Conservation (phyloP, 2,113 vertebrate genomes). For the Hyaena hyaena region DNA sequence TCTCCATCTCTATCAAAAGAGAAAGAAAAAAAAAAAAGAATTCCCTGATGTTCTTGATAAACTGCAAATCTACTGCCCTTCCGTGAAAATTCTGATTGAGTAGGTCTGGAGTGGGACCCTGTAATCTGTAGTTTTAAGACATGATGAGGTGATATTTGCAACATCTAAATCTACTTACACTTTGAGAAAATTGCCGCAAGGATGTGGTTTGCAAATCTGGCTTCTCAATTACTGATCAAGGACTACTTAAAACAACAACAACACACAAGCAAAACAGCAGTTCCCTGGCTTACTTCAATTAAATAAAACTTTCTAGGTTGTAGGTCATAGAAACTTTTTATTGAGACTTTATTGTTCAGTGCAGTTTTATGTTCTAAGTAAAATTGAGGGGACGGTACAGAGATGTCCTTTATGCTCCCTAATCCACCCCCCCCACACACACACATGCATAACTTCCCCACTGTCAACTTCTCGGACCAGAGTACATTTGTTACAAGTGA, state of each 20-base stretch:
- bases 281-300: not conserved
- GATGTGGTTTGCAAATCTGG: not conserved
- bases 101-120: not conserved
- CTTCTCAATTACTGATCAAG: constrained; percentile 11
- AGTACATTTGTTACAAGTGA: not conserved
- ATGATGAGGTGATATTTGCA: constrained; percentile 1
- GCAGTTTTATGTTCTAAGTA: not conserved
- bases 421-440: not conserved
- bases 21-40: too few relatives aligned
- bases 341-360: not conserved
- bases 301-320: not conserved
- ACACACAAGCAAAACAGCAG: not conserved
- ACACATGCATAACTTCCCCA: not conserved
- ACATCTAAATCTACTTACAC: not conserved
- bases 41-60: not conserved
- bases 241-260: not conserved
- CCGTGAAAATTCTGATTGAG: not conserved
- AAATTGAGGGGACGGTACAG: not conserved
- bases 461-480: not conserved
- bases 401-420: not conserved
- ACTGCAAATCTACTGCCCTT: not conserved
- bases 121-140: not conserved
- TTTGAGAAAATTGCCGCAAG: constrained; percentile 45
- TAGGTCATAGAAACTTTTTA: not conserved
- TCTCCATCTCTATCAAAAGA: too few relatives aligned